These are phyloP conservation scores for Lerista edwardsae DNA, from an alignment of 2,797 vertebrate genomes.

Conservation along the genomic window DNA sequence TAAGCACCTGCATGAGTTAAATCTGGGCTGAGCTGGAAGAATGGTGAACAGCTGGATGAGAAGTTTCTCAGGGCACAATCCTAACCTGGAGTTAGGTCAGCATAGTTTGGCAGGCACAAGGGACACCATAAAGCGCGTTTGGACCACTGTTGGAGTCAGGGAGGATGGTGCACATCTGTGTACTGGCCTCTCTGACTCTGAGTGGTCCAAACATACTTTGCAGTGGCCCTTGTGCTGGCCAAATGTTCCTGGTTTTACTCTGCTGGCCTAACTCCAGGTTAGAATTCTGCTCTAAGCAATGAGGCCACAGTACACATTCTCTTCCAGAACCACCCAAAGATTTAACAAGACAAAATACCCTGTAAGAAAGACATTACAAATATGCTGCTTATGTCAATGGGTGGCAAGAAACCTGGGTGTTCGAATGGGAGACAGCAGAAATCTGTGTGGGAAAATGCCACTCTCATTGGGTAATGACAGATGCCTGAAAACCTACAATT, in stretches of 20 bases:
- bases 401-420: constrained; percentile 18
- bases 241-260: too few species aligned
- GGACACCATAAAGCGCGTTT: too few species aligned
- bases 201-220: too few species aligned
- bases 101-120: too few species aligned
- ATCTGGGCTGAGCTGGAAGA: background rate
- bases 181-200: too few species aligned
- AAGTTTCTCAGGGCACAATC: background rate
- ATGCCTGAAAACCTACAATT: background rate
- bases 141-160: too few species aligned
- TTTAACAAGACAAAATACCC: constrained; percentile 25
- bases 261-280: too few species aligned
- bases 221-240: too few species aligned
- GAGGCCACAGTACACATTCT: background rate
- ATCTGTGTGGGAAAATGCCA: background rate
- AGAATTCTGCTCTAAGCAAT: background rate
- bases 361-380: constrained; percentile 16
- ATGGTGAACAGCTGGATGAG: background rate
- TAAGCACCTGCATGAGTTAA: background rate
- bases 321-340: background rate
- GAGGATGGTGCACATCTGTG: too few species aligned
- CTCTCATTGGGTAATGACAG: background rate
- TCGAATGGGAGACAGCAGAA: constrained; percentile 18
- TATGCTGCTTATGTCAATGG: constrained; percentile 7
- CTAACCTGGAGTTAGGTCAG: too few species aligned